Percentiles rank a stretch among this genome's conserved stretches.
These are phyloP conservation scores for Cactoblastis cactorum DNA, from an alignment of 2,888 invertebrate genomes.

Conservation along the genomic window DNA sequence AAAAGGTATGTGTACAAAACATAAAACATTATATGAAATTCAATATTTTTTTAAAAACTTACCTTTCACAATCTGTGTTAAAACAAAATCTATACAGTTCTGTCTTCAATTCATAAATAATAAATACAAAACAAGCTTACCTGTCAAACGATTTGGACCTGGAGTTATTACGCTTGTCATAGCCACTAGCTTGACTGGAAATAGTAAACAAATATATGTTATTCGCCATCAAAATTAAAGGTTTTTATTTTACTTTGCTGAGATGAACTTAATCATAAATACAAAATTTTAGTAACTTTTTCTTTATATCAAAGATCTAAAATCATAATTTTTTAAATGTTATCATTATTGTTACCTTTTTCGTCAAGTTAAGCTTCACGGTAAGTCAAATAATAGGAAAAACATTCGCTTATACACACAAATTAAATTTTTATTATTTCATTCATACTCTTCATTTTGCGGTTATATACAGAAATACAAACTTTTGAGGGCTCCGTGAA, in stretches of 20 bases:
- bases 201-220: slow-evolving; percentile 30
- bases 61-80: not conserved
- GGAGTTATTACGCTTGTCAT: slow-evolving; percentile 63
- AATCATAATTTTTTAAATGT: too few relatives aligned
- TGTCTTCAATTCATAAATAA: slow-evolving; percentile 20
- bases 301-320: too few relatives aligned
- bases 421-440: not conserved
- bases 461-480: slow-evolving; percentile 40
- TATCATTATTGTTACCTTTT: too few relatives aligned
- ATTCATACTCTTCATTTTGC: not conserved
- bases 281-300: too few relatives aligned
- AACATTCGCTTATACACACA: too few relatives aligned
- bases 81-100: not conserved
- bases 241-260: too few relatives aligned
- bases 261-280: too few relatives aligned
- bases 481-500: slow-evolving; percentile 62
- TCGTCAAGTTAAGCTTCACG: too few relatives aligned
- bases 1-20: too few relatives aligned
- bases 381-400: too few relatives aligned
- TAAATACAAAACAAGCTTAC: slow-evolving; percentile 51
- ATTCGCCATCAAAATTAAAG: not conserved
- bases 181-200: slow-evolving; percentile 51
- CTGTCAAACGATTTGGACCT: slow-evolving; percentile 67
- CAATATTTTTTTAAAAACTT: not conserved
- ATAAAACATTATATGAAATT: too few relatives aligned